Percentiles rank a stretch among this genome's conserved stretches.
phyloP scores from a whole-genome alignment of 2,113 vertebrate species.

The Phasianus colchicus region DNA sequence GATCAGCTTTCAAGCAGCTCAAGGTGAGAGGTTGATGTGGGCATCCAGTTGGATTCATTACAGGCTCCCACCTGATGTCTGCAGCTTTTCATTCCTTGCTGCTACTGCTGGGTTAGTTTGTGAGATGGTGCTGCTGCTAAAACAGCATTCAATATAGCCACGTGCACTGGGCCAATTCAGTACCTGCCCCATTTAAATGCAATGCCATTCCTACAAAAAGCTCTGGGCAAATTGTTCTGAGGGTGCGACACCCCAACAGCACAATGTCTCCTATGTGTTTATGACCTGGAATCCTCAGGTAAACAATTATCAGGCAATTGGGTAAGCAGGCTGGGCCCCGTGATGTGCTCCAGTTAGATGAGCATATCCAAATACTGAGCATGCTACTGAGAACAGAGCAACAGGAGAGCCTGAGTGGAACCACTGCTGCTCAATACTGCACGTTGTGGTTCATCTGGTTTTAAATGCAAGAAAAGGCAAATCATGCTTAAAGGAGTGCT shows the following conservation, averaged over 20 bases:
- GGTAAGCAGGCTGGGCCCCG: not conserved
- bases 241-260: not conserved
- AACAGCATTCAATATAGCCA: rapidly evolving
- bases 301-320: not conserved
- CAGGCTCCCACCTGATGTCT: rapidly evolving
- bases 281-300: not conserved
- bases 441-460: rapidly evolving
- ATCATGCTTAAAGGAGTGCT: not conserved
- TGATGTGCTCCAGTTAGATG: rapidly evolving
- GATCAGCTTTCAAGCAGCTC: not conserved
- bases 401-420: rapidly evolving
- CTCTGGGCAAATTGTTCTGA: not conserved
- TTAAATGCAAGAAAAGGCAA: not conserved
- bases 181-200: rapidly evolving
- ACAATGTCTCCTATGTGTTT: not conserved
- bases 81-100: not conserved
- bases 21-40: rapidly evolving
- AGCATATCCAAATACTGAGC: not conserved
- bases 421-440: not conserved
- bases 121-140: not conserved
- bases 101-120: not conserved
- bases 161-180: not conserved
- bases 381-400: rapidly evolving
- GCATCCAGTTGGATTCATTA: not conserved
- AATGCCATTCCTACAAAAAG: not conserved